phyloP scores from a whole-genome alignment of 2,888 invertebrate species.

The Thumatha senex region DNA sequence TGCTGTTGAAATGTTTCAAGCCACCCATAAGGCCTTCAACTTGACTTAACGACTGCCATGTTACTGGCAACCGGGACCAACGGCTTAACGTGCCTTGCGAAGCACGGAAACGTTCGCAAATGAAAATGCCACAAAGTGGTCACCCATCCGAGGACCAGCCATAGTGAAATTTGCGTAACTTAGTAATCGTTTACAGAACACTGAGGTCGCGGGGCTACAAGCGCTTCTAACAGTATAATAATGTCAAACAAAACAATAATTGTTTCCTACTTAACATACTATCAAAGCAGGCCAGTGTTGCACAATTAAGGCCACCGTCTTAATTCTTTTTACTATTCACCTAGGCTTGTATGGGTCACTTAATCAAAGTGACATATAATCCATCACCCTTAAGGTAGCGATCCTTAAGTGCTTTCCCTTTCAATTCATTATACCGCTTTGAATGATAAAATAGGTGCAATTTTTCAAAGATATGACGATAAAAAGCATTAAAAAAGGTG shows the following conservation, averaged over 20 bases:
- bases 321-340: slow-evolving; percentile 26
- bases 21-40: no score
- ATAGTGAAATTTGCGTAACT: no score
- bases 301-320: slow-evolving; percentile 9
- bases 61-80: no score
- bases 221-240: no score
- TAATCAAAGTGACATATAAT: slow-evolving; percentile 57
- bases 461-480: slow-evolving; percentile 57
- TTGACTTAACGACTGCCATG: no score
- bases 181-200: no score
- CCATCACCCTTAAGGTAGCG: slow-evolving; percentile 46
- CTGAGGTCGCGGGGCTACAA: no score
- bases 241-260: slow-evolving; percentile 13
- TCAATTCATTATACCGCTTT: slow-evolving; percentile 54
- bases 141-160: no score
- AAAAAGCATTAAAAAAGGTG: slow-evolving; percentile 35
- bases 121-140: no score
- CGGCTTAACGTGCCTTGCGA: no score
- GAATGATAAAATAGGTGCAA: slow-evolving; percentile 53
- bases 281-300: slow-evolving; percentile 26
- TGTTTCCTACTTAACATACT: slow-evolving; percentile 30
- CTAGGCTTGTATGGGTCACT: slow-evolving; percentile 29
- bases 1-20: no score
- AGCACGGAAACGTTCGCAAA: no score
- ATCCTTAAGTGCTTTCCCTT: slow-evolving; percentile 45